Evolutionary conservation across 2,797 vertebrate genomes (phyloP).

Genomic region (Microchirus variegatus): DNA sequence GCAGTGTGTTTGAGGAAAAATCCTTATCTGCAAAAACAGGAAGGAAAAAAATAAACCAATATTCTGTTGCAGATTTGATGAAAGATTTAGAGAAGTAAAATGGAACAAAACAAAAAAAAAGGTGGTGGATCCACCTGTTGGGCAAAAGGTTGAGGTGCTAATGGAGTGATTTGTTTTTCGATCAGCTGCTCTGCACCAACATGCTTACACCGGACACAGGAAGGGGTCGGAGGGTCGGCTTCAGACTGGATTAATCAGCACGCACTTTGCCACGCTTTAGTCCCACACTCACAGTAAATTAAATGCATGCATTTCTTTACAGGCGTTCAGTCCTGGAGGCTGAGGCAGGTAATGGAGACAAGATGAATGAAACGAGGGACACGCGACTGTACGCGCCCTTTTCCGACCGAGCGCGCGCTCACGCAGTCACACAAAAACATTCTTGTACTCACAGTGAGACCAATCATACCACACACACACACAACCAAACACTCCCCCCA

Average conservation of each 20-base stretch:
- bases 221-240: conserved; percentile 14
- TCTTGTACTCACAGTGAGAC: conserved; percentile 42
- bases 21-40: conserved; percentile 30
- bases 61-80: conserved; percentile 15
- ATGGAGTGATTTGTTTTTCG: conserved; percentile 56
- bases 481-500: conserved; percentile 24
- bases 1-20: conserved; percentile 63
- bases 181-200: conserved; percentile 48
- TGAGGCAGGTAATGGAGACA: conserved; percentile 53
- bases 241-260: conserved; percentile 37
- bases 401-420: conserved; percentile 15
- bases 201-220: conserved; percentile 26
- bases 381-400: conserved; percentile 12
- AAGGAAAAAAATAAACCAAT: conserved; percentile 1
- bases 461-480: conserved; percentile 33
- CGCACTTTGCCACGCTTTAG: conserved; percentile 22
- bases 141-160: conserved; percentile 36
- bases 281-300: conserved; percentile 50
- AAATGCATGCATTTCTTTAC: conserved; percentile 72
- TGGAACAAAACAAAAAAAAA: conserved; percentile 7
- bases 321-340: conserved; percentile 54
- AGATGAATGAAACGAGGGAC: conserved; percentile 36
- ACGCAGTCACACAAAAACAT: conserved; percentile 33
- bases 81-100: conserved; percentile 21
- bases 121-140: conserved; percentile 13